phyloP scores from a whole-genome alignment of 2,888 invertebrate species.

The Mesorhabditis spiculigera region DNA sequence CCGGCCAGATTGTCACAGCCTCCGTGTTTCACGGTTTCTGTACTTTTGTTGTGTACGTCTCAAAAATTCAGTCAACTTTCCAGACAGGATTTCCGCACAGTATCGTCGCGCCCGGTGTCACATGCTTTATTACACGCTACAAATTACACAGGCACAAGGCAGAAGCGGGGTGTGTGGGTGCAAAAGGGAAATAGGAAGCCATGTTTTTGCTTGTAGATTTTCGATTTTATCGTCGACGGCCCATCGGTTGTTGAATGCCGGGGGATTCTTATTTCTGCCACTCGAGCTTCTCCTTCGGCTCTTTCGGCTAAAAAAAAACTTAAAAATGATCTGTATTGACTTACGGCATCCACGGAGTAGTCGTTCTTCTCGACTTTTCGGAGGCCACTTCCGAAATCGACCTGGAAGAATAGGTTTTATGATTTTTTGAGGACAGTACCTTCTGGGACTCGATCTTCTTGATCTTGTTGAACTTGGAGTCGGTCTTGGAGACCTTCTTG shows the following conservation, averaged over 20 bases:
- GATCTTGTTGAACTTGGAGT: slow-evolving; percentile 72
- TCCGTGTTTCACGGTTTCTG: no score
- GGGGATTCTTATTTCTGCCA: slow-evolving; percentile 1
- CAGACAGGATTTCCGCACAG: no score
- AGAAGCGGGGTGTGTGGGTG: background rate
- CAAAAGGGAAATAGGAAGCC: background rate
- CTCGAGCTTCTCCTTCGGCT: background rate
- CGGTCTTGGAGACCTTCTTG: slow-evolving; percentile 99
- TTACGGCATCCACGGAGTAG: slow-evolving; percentile 47
- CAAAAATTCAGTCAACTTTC: no score
- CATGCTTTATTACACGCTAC: background rate
- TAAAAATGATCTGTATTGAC: slow-evolving; percentile 48
- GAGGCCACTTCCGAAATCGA: slow-evolving; percentile 54
- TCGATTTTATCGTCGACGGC: no score
- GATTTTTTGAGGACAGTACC: slow-evolving; percentile 13
- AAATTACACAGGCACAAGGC: slow-evolving; percentile 1
- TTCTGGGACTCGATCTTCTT: slow-evolving; percentile 53
- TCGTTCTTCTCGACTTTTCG: slow-evolving; percentile 55
- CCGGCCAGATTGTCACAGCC: no score
- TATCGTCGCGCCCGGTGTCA: no score
- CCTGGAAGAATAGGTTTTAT: slow-evolving; percentile 41
- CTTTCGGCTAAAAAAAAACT: background rate
- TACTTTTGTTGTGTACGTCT: no score
- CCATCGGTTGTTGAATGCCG: background rate
- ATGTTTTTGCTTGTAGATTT: no score